A percentile compares a stretch with the other conserved stretches of the same genome.
Evolutionary conservation across 2,888 invertebrate genomes (phyloP).

Genomic region (Drosophila basisetae): DNA sequence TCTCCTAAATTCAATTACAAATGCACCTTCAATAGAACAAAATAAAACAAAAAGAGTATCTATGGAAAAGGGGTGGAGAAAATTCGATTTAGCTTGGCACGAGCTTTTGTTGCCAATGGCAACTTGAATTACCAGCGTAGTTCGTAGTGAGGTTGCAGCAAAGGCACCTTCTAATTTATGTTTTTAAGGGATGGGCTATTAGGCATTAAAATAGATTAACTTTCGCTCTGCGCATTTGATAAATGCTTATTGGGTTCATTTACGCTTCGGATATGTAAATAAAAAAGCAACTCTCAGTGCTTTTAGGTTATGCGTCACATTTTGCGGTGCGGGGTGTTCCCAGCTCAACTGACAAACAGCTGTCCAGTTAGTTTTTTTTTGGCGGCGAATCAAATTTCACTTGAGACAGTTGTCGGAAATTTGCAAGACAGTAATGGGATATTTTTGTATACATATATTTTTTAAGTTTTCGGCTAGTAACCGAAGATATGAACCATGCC

Average conservation of each 20-base stretch:
- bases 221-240: slow-evolving; percentile 36
- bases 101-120: slow-evolving; percentile 41
- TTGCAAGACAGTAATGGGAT: slow-evolving; percentile 53
- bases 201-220: slow-evolving; percentile 45
- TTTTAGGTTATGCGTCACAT: slow-evolving; percentile 40
- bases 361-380: slow-evolving; percentile 32
- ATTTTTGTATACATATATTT: slow-evolving; percentile 27
- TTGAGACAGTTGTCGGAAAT: slow-evolving; percentile 43
- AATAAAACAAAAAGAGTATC: slow-evolving; percentile 12
- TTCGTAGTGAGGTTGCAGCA: slow-evolving; percentile 24
- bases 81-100: slow-evolving; percentile 43
- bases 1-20: slow-evolving; percentile 37
- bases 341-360: slow-evolving; percentile 33
- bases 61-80: slow-evolving; percentile 39
- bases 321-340: background rate
- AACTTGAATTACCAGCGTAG: slow-evolving; percentile 37
- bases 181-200: background rate
- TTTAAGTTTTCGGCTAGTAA: slow-evolving; percentile 10
- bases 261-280: slow-evolving; percentile 17
- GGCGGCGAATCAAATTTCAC: slow-evolving; percentile 64
- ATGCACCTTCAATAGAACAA: slow-evolving; percentile 16
- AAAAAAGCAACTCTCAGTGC: slow-evolving; percentile 36
- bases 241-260: slow-evolving; percentile 54
- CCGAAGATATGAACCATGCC: slow-evolving; percentile 33
- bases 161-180: slow-evolving; percentile 14